A percentile compares a stretch with the other conserved stretches of the same genome.
Evolutionary conservation across 2,113 vertebrate species (phyloP).

Genomic region (Bombycilla garrulus): DNA sequence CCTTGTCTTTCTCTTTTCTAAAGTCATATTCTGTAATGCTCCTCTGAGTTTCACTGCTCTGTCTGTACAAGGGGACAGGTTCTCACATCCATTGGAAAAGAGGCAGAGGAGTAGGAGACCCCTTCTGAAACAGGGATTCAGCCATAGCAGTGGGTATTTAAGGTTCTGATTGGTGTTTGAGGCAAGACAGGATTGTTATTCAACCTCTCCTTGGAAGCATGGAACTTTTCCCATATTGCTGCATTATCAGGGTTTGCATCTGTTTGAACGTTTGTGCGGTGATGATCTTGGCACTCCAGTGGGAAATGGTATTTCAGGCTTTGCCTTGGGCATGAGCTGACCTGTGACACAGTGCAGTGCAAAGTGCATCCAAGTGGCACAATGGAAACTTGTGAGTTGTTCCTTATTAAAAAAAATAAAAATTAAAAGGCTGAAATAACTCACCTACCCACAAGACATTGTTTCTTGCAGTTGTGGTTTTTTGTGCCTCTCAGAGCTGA

Average conservation of each 20-base stretch:
- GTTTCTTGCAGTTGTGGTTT: neutral
- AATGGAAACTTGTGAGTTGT: neutral
- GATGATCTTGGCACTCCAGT: neutral
- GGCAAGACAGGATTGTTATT: neutral
- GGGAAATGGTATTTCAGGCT: neutral
- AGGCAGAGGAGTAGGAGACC: neutral
- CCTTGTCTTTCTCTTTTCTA: neutral
- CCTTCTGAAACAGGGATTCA: neutral
- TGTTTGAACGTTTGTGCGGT: neutral
- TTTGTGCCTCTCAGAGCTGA: neutral
- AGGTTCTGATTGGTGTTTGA: neutral
- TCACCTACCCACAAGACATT: neutral
- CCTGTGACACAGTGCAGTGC: neutral
- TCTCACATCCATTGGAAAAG: neutral
- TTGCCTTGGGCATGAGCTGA: neutral
- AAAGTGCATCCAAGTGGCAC: neutral
- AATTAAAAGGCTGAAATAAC: neutral
- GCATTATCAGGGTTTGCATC: neutral
- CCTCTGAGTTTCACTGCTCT: neutral
- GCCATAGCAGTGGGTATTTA: neutral
- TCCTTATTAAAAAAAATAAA: neutral
- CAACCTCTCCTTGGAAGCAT: neutral
- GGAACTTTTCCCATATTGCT: neutral
- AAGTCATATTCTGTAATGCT: neutral
- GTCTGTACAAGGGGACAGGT: accelerated